Evolutionary conservation across 2,888 invertebrate species (phyloP), one percentile per base, ranked within the genome.

Genomic region (Xestobium rufovillosum): DNA sequence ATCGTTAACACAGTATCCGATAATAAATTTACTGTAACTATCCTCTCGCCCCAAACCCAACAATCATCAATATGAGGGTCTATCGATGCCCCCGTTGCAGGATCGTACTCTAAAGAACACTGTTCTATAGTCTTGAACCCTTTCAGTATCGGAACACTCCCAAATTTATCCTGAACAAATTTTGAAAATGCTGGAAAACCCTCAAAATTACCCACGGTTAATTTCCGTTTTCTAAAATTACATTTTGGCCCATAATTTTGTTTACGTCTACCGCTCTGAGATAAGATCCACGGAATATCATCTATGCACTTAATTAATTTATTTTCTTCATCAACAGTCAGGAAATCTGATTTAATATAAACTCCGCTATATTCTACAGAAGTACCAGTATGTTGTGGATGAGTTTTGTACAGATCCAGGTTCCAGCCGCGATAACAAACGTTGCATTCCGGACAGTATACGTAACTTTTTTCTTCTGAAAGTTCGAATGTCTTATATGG

Each of bases 161-260:
- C 53, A 53, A 96, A 83, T 56, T 81, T 78, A 0, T 83, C 74
- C 58, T 92, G 88, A 30, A 94, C 67, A 59, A 78, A 82, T 55
- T 81, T 74, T 0, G 90, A 83, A 59, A 76, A 83, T 13, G 62
- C 60, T 0, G 97, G 97, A 65, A 95, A 89, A 0, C 98, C 95
- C 26, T 72, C 66, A 59, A 96, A 97, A n/a, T 70, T 64, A 0
- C 84, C 88, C 11, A 76, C 50, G 41, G 75, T 78, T 4, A 95
- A 65, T 64, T 89, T 94, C 51, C 78, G 79, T 63, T 89, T 91
- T 60, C 95, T 97, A 62, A 99, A 98, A 66, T 98, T 98, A 6
- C 95, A 92, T 68, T 95, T 96, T 0, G 98, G 98, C 1, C 98
- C 98, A 66, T 81, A 97, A 65, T 98, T 98, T 76, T 96, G 96